Base-by-base conservation (phyloP, 2,113 vertebrate genomes). In the Chamaea fasciata region DNA sequence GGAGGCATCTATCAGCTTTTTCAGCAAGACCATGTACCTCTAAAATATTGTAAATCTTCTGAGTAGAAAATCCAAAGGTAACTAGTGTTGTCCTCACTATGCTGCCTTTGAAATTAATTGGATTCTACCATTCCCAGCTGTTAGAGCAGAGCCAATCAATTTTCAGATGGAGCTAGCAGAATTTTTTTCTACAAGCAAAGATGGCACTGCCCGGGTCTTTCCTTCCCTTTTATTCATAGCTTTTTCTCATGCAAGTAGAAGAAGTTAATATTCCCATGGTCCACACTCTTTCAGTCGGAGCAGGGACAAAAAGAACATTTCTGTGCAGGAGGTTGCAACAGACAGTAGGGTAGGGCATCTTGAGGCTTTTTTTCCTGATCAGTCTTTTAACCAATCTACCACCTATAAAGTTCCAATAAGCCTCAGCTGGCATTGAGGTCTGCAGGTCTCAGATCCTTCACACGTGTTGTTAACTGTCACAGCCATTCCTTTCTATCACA, bases 321-420 rank as follows among this genome's bases (percentile, higher is more conserved):
- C 47, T 52, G 9, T 70, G n/a, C 24, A 75, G 55, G 42, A 67
- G 13, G 2, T 53, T 74, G 67, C 46, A 74, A 26, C 10, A 88
- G 30, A 11, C 68, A 28, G 21, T 41, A 70, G 23, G 24, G 13
- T 5, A 63, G 35, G 33, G 4, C 21, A 65, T 62, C 0, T 0
- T 55, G 50, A 83, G 35, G 17, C 9, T 15, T 77, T 68, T 82
- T 76, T 57, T 33, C 27, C 28, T 50, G 26, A 37, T 75, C 57
- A 53, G 5, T 78, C 41, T 70, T 75, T 31, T 64, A 83, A 60
- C 26, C 28, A 35, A 13, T 67, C 57, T 56, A 44, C 50, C 47
- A 69, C 31, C 63, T 86, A 78, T 90, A 86, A 86, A 67, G 67
- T 76, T 83, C 74, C 70, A 73, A 16, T 82, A 46, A 74, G 42